Percentiles rank a stretch among this genome's conserved stretches.
phyloP scores from a whole-genome alignment of 2,113 vertebrate genomes.

The Sinocyclocheilus rhinocerous region DNA sequence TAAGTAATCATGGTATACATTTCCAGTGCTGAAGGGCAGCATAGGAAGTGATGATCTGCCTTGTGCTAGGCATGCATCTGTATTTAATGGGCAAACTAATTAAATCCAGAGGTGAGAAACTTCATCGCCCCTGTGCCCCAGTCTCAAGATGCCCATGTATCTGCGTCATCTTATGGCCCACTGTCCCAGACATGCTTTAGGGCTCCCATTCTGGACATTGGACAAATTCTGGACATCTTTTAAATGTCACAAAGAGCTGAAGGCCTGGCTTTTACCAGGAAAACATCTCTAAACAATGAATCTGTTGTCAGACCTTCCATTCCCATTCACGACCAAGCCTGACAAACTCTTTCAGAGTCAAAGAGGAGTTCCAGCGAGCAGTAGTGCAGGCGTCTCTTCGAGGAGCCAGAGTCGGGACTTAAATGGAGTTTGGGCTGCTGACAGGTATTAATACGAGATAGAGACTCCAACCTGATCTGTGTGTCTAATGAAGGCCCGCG shows the following conservation, averaged over 20 bases:
- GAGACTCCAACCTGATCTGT: constrained; percentile 41
- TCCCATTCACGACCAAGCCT: neutral
- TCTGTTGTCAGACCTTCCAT: neutral
- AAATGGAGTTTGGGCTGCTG: constrained; percentile 35
- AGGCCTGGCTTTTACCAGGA: neutral
- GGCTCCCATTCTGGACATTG: neutral
- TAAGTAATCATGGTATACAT: constrained; percentile 29
- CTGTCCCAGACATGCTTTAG: neutral
- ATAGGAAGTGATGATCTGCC: constrained; percentile 27
- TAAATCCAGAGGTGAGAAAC: constrained; percentile 46
- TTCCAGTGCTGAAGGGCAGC: constrained; percentile 24
- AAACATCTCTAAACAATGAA: constrained; percentile 14
- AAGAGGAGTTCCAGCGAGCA: neutral
- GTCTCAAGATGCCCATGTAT: neutral
- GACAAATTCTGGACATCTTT: neutral
- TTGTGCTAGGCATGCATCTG: constrained; percentile 19
- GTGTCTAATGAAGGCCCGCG: constrained; percentile 49
- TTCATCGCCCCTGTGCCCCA: constrained; percentile 14
- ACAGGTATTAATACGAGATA: constrained; percentile 43
- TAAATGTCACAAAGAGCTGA: constrained; percentile 40
- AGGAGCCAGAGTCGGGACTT: neutral
- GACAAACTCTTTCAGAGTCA: neutral
- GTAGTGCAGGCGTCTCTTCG: neutral
- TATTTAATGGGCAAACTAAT: constrained; percentile 12
- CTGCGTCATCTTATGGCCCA: neutral